Base-by-base conservation (phyloP, 1,140 invertebrate genomes). In the Cephus cinctus region DNA sequence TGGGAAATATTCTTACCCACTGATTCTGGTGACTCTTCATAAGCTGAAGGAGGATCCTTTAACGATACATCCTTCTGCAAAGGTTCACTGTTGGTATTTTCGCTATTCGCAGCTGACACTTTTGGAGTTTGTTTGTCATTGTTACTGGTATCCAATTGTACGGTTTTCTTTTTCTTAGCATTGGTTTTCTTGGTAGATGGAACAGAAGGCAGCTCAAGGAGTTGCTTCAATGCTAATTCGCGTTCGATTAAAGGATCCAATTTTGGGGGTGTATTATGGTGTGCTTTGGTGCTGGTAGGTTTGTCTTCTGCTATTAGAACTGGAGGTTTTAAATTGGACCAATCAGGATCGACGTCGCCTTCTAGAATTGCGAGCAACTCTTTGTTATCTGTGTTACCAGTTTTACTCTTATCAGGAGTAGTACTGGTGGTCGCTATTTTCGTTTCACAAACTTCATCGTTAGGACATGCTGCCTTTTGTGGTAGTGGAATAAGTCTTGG, bases 201-300 rank as follows among this genome's bases (percentile, higher is more conserved):
- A 3, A 15, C 39, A 32, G n/a, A n/a, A 0, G 76, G 76, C 12
- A 80, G 57, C 47, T 80, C 79, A 9, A 75, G 57, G 8, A 81
- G 57, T 44, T 81, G 80, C 43, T 81, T 80, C 21, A 81, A 55
- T 9, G 80, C 80, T 9, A 81, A 48, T 61, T 80, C 73, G 36
- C 76, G 71, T 64, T 80, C 78, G 5, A 72, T 43, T 9, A 68
- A 47, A 3, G 76, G 74, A 50, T 76, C 69, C 9, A 75, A 54
- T 58, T 78, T 77, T 3, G 56, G 50, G 14, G 43, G 54, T 31
- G 14, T 56, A 25, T 39, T 43, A 38, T 6, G 47, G 14, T 11
- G 4, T 12, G 16, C 11, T 20, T 21, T 18, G 5, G 21, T 44
- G 34, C 48, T 56, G 20, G 30, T n/a, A 20, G 23, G 6, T 8